Conservation (phyloP, 2,113 vertebrate species). For the Chloebia gouldiae region DNA sequence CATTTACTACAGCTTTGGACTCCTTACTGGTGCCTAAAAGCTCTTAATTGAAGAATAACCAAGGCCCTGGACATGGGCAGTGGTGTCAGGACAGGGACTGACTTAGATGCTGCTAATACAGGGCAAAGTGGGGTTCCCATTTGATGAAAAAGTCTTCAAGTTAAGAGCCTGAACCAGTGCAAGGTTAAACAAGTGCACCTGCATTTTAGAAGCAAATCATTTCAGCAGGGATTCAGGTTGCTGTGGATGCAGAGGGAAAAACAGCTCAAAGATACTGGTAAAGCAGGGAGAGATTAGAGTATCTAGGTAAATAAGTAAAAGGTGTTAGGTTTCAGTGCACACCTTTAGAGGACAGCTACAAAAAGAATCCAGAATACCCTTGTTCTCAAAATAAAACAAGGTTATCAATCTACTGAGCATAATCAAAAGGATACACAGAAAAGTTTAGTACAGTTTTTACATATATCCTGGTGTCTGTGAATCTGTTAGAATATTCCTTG, state of each 20-base stretch:
- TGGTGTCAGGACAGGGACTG: neutral
- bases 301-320: conserved; percentile 85
- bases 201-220: conserved; percentile 74
- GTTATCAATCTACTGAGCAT: conserved; percentile 20
- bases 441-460: neutral
- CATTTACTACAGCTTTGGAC: neutral
- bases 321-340: conserved; percentile 72
- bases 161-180: conserved; percentile 55
- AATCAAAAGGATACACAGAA: conserved; percentile 28
- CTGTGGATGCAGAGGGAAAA: conserved; percentile 81
- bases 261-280: conserved; percentile 75
- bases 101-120: neutral
- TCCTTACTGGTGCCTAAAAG: neutral
- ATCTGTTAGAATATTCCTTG: neutral
- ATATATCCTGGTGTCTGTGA: neutral
- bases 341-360: conserved; percentile 55
- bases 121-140: conserved; percentile 24
- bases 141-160: conserved; percentile 39
- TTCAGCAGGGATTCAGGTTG: conserved; percentile 82
- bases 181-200: conserved; percentile 75
- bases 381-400: conserved; percentile 48
- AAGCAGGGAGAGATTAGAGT: conserved; percentile 80
- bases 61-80: neutral
- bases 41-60: neutral
- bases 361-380: conserved; percentile 56